Base-by-base conservation (phyloP, 2,888 invertebrate species). In the Agrotis clavis region DNA sequence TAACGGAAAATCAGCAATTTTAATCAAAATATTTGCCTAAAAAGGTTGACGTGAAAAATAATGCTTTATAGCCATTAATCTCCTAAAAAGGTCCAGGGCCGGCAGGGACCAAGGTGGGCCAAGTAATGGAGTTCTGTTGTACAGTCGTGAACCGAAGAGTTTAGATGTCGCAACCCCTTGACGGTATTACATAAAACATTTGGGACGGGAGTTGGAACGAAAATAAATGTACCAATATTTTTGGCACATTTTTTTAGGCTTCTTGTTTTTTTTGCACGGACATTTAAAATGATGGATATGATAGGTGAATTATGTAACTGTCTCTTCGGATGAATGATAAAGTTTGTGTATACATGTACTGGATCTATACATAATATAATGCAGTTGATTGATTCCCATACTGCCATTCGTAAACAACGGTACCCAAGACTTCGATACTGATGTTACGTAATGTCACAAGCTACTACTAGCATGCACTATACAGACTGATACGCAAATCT, bases 61-160 rank as follows among this genome's bases (percentile, higher is more conserved):
- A 91, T 92, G 89, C 86, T 91, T 89, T 89, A 90, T 88, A 87
- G 86, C 84, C 88, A 90, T 90, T 90, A 89, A 91, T 91, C 89
- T 91, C 90, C 81, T 86, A 88, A 87, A 92, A 92, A 92, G 86
- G 84, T 82, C 80, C 81, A 75, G 81, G 86, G 84, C 77, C 79
- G 75, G 85, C 82, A 74, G 80, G 87, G 84, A 80, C 79, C 74
- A 86, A 89, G 90, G 90, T 89, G 84, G 88, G 87, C 86, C 85
- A 88, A 91, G 91, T 95, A 95, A 95, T 95, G 95, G 95, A 94
- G 92, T 95, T 95, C 89, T 83, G 91, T 87, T 95, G 95, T 95
- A 91, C 82, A 90, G 91, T 88, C 86, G 85, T 84, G 86, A 90
- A 91, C 89, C 89, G 90, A 91, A 85, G 88, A 90, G 89, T 69